Conservation (phyloP, 2,888 invertebrate species). For the Drosophila testacea region DNA sequence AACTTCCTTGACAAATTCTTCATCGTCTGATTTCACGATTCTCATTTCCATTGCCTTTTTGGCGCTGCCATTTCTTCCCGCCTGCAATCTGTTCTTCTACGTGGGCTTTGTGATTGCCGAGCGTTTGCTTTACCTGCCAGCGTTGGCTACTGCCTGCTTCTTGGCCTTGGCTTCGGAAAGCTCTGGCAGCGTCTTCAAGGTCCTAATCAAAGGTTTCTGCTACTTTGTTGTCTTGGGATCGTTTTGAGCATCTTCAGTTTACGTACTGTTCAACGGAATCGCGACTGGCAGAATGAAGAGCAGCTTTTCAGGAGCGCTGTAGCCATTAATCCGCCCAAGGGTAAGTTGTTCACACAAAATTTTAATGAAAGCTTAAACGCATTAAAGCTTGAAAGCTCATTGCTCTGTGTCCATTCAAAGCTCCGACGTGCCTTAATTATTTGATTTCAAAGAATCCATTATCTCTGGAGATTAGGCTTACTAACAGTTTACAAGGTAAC, state of each 20-base stretch:
- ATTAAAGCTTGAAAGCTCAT: background rate
- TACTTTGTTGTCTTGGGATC: slow-evolving; percentile 59
- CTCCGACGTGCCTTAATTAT: too few relatives aligned
- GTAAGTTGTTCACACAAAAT: slow-evolving; percentile 86
- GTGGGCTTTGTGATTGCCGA: slow-evolving; percentile 99
- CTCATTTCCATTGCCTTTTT: slow-evolving; percentile 87
- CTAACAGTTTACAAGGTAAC: too few relatives aligned
- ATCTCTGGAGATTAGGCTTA: too few relatives aligned
- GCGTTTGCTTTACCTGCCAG: slow-evolving; percentile 97
- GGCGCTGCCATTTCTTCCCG: slow-evolving; percentile 96
- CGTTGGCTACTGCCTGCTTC: slow-evolving; percentile 96
- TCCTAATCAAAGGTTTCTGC: slow-evolving; percentile 66
- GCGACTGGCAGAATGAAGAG: slow-evolving; percentile 97
- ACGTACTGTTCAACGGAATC: slow-evolving; percentile 92
- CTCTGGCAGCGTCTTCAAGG: slow-evolving; percentile 19
- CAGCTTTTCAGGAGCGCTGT: slow-evolving; percentile 96
- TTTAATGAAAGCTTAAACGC: background rate
- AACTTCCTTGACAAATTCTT: slow-evolving; percentile 33
- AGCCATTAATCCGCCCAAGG: slow-evolving; percentile 97
- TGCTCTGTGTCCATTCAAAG: too few relatives aligned
- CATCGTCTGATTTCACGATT: background rate
- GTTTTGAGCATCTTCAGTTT: slow-evolving; percentile 86
- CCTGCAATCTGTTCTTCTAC: slow-evolving; percentile 98
- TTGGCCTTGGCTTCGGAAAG: slow-evolving; percentile 89
- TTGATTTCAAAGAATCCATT: too few relatives aligned